Evolutionary conservation across 1,140 invertebrate species (phyloP), one percentile per base, ranked within the genome.

Genomic region (Aphis gossypii): DNA sequence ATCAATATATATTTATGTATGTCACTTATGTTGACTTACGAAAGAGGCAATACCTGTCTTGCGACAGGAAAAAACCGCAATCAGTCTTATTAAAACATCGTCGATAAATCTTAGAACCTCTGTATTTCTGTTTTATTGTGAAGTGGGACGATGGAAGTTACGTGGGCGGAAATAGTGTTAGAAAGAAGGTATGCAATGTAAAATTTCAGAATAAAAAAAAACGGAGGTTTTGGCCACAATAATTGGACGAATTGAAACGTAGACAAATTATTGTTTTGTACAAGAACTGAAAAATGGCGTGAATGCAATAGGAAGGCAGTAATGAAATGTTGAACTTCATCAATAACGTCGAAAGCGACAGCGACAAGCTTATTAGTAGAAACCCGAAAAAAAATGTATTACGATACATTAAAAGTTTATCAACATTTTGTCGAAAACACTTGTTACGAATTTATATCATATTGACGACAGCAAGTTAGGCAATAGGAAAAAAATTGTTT

Each of bases 221-320:
- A 6, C 41, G 25, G 11, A 30, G 25, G 1, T 46, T 76, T 91
- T 35, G 44, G 41, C 44, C 60, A n/a, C 56, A n/a, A 35, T 91
- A 91, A 91, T 91, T 91, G 90, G 90, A 91, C 90, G 56, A 46
- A 91, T 44, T n/a, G 90, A 41, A 91, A 91, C 90, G 41, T 46
- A 46, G 60, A 76, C 90, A 76, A 46, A 76, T 30, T 41, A 91
- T 91, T 46, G 51, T 35, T 56, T 89, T 56, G 38, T 89, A 88
- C n/a, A 7, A 48, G 20, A 87, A 48, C 44, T 87, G 86, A 48
- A 87, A 87, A 54, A 88, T 35, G 2, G 21, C 21, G n/a, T 38
- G 8, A 11, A 38, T 2, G 23, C 48, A 2, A 51, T 51, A 11
- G n/a, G 46, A 54, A 56, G 88, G 41, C 25, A 44, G 25, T 54